These are phyloP conservation scores for Teleiodes luculella DNA, from an alignment of 2,888 invertebrate species.

Conservation along the genomic window DNA sequence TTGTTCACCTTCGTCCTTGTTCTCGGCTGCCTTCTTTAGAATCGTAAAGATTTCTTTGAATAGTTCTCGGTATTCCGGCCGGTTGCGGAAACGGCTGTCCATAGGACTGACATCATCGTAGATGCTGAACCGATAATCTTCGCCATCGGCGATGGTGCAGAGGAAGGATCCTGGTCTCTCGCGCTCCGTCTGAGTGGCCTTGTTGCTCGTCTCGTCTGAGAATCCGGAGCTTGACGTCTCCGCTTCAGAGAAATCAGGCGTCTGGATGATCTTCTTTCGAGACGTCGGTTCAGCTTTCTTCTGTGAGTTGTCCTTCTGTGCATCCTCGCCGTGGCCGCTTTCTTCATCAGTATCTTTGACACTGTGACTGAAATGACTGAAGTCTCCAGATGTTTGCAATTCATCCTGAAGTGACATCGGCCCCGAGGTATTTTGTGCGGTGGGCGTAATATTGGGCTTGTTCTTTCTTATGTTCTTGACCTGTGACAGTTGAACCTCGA, in stretches of 20 bases:
- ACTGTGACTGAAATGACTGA: conserved; percentile 81
- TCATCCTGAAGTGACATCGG: conserved; percentile 84
- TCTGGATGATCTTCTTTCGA: conserved; percentile 81
- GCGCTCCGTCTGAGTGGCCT: conserved; percentile 89
- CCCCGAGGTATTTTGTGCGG: conserved; percentile 56
- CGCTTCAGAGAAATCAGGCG: conserved; percentile 91
- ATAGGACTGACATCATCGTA: conserved; percentile 89
- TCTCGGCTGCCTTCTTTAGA: conserved; percentile 89
- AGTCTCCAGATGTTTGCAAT: conserved; percentile 85
- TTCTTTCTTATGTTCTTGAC: conserved; percentile 72
- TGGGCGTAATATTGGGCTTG: conserved; percentile 45
- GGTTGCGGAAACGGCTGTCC: conserved; percentile 88
- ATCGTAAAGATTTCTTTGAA: conserved; percentile 92
- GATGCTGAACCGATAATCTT: conserved; percentile 91
- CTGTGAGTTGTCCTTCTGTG: conserved; percentile 69
- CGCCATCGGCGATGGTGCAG: conserved; percentile 91
- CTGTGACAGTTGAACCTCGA: conserved; percentile 86
- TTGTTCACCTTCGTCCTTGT: conserved; percentile 88
- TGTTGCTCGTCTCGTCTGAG: conserved; percentile 90
- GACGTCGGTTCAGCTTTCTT: conserved; percentile 62
- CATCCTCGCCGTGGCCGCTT: conserved; percentile 80
- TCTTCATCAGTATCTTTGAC: conserved; percentile 82
- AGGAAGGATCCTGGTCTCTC: conserved; percentile 88
- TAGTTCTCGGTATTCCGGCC: conserved; percentile 88
- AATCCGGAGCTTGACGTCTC: conserved; percentile 92